A percentile compares a stretch with the other conserved stretches of the same genome.
phyloP scores from a whole-genome alignment of 2,888 invertebrate species.

The Lepeophtheirus nordmannii region DNA sequence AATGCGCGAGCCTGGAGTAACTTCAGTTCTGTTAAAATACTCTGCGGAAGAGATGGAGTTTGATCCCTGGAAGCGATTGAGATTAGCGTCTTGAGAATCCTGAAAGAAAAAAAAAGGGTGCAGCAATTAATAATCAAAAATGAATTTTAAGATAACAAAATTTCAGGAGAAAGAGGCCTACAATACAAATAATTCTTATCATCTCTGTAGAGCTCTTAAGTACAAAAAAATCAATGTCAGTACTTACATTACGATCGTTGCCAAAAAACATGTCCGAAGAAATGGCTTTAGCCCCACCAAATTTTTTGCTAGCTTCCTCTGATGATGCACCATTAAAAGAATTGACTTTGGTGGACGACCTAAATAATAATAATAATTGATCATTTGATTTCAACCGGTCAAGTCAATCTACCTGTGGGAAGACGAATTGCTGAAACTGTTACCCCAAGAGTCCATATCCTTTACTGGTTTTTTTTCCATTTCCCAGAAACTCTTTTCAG shows the following conservation, averaged over 20 bases:
- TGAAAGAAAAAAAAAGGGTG: constrained; percentile 29
- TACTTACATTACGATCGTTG: constrained; percentile 41
- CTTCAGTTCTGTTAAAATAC: constrained; percentile 52
- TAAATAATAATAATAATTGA: not conserved
- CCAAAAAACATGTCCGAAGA: constrained; percentile 94
- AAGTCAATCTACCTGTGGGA: not conserved
- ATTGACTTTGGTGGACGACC: not conserved
- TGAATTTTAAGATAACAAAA: no score
- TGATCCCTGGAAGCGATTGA: constrained; percentile 75
- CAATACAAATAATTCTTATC: no score
- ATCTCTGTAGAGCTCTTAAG: no score
- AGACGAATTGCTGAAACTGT: not conserved
- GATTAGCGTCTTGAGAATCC: constrained; percentile 43
- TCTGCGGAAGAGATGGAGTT: constrained; percentile 90
- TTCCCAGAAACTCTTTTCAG: constrained; percentile 26
- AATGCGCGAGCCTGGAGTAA: not conserved
- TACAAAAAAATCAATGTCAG: no score
- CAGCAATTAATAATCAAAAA: no score
- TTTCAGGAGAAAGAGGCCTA: no score
- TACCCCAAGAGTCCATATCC: not conserved
- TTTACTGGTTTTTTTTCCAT: not conserved
- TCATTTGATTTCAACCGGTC: not conserved
- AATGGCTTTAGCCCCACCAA: constrained; percentile 90
- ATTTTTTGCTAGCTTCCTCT: constrained; percentile 80
- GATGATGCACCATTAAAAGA: not conserved